Percentiles rank a stretch among this genome's conserved stretches.
phyloP scores from a whole-genome alignment of 2,888 invertebrate genomes.

The Callimorpha dominula region DNA sequence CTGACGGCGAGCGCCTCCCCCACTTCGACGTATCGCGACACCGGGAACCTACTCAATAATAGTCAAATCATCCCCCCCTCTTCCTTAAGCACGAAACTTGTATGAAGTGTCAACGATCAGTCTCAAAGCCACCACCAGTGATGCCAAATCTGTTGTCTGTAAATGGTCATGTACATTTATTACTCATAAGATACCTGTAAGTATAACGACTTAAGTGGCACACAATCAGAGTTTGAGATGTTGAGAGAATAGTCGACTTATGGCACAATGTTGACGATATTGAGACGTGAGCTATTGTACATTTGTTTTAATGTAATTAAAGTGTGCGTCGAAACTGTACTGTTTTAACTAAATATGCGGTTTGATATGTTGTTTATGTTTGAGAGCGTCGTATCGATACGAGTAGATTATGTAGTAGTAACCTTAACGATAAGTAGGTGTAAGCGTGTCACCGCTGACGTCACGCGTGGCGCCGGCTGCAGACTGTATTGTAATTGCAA shows the following conservation, averaged over 20 bases:
- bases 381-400: constrained; percentile 1
- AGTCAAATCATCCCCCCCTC: too few relatives aligned
- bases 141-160: not conserved
- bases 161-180: not conserved
- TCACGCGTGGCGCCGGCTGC: constrained; percentile 1
- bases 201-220: not conserved
- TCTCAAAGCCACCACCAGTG: not conserved
- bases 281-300: not conserved
- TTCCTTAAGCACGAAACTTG: too few relatives aligned
- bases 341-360: not conserved
- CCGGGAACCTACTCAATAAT: too few relatives aligned
- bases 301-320: not conserved
- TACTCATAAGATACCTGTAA: not conserved
- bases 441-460: not conserved
- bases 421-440: not conserved
- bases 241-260: not conserved
- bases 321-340: not conserved
- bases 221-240: not conserved
- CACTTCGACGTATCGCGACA: not conserved
- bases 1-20: not conserved
- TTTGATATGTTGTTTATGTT: constrained; percentile 1
- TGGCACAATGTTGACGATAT: constrained; percentile 4
- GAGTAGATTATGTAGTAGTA: not conserved
- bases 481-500: constrained; percentile 35
- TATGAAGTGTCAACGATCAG: not conserved